Percentiles rank a stretch among this genome's conserved stretches.
Conservation (phyloP, 2,888 invertebrate species). For the Drosophila gaucha region DNA sequence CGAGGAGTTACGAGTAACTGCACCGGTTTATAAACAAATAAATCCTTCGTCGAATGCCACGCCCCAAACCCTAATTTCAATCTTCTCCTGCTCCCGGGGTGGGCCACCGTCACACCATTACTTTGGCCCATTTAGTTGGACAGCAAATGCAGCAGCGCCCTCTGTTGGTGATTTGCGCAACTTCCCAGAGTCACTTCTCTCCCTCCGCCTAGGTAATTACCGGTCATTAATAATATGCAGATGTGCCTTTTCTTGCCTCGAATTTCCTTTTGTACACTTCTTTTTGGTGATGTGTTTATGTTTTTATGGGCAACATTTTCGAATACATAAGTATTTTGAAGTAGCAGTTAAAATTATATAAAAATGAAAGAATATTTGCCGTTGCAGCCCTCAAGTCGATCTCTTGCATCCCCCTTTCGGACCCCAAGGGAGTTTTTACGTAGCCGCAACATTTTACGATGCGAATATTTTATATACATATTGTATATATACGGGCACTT, state of each 20-base stretch:
- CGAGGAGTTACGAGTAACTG: constrained; percentile 20
- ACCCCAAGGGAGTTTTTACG: constrained; percentile 64
- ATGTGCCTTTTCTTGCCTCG: constrained; percentile 51
- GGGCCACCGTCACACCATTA: no score
- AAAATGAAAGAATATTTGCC: constrained; percentile 46
- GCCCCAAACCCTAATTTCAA: neutral
- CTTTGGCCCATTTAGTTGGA: constrained; percentile 52
- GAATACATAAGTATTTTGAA: constrained; percentile 59
- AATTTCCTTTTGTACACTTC: constrained; percentile 45
- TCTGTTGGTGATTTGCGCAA: constrained; percentile 52
- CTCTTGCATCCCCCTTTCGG: constrained; percentile 26
- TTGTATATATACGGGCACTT: constrained; percentile 38
- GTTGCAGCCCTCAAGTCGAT: constrained; percentile 13
- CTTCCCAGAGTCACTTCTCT: constrained; percentile 35
- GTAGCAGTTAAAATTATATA: constrained; percentile 66
- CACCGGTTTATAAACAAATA: constrained; percentile 51
- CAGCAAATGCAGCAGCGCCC: constrained; percentile 40
- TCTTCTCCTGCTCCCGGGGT: constrained; percentile 20
- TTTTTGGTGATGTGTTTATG: constrained; percentile 68
- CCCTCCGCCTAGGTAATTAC: constrained; percentile 64
- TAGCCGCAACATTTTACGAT: constrained; percentile 52
- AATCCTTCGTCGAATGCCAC: constrained; percentile 41
- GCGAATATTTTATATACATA: constrained; percentile 30
- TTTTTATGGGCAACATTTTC: constrained; percentile 70
- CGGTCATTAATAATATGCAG: constrained; percentile 79